Evolutionary conservation across 2,888 invertebrate genomes (phyloP).

Genomic region (Pachydiplax longipennis): DNA sequence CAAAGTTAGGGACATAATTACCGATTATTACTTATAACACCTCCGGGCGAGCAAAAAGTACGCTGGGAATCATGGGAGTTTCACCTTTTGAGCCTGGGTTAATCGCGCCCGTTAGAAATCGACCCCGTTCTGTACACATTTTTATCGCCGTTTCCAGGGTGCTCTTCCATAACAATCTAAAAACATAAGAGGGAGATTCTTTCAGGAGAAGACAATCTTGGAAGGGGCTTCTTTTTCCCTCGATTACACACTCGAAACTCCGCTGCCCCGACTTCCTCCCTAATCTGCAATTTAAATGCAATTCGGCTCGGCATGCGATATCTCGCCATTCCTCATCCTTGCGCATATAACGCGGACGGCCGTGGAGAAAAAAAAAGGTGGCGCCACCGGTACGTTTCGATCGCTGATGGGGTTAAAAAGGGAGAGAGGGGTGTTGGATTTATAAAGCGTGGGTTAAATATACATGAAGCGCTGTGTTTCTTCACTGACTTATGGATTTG

Average conservation of each 20-base stretch:
- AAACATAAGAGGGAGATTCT: not conserved
- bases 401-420: not conserved
- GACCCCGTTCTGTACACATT: not conserved
- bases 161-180: not conserved
- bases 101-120: not conserved
- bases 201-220: not conserved
- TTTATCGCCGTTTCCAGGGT: not conserved
- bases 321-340: not conserved
- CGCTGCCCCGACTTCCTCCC: not conserved
- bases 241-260: not conserved
- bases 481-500: too few relatives aligned
- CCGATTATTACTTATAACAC: not conserved
- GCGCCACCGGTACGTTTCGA: not conserved
- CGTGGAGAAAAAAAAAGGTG: not conserved
- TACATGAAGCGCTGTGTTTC: too few relatives aligned
- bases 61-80: not conserved
- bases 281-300: conserved; percentile 1
- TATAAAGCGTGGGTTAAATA: too few relatives aligned
- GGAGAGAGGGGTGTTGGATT: not conserved
- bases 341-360: not conserved
- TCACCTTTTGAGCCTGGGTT: not conserved
- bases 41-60: not conserved
- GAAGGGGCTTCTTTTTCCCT: not conserved
- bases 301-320: not conserved
- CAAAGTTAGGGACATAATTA: not conserved